Conservation (phyloP, 2,113 vertebrate species). For the Procapra przewalskii region DNA sequence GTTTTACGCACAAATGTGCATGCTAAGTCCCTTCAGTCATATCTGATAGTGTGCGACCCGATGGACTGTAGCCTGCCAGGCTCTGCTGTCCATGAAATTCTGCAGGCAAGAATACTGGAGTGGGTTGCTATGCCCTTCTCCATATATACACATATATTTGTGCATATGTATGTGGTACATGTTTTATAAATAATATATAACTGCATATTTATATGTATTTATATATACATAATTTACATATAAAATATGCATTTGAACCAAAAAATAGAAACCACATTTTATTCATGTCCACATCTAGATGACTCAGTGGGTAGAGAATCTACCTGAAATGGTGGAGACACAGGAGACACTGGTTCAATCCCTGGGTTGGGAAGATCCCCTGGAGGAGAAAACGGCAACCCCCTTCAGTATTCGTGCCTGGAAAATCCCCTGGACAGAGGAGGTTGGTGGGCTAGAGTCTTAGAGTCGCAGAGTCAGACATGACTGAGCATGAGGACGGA, state of each 20-base stretch:
- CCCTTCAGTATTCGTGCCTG: neutral
- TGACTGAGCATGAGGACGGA: neutral
- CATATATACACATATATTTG: neutral
- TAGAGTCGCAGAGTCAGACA: neutral
- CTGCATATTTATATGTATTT: neutral
- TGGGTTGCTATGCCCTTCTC: neutral
- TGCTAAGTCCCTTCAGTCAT: neutral
- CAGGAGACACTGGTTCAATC: neutral
- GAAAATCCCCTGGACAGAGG: neutral
- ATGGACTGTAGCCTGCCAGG: neutral
- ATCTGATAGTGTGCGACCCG: neutral
- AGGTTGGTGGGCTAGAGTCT: neutral
- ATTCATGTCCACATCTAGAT: neutral
- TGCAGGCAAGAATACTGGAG: neutral
- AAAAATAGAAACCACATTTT: neutral
- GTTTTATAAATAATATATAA: neutral
- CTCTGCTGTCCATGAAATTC: neutral
- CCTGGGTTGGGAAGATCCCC: neutral
- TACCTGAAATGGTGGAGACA: neutral
- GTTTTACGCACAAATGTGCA: neutral
- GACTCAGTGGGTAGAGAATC: neutral
- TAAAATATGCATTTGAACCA: neutral
- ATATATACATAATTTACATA: neutral
- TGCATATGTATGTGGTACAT: neutral
- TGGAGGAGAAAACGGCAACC: neutral